Evolutionary conservation across 2,113 vertebrate genomes (phyloP), one percentile per base, ranked within the genome.

Genomic region (Pao palembangensis): DNA sequence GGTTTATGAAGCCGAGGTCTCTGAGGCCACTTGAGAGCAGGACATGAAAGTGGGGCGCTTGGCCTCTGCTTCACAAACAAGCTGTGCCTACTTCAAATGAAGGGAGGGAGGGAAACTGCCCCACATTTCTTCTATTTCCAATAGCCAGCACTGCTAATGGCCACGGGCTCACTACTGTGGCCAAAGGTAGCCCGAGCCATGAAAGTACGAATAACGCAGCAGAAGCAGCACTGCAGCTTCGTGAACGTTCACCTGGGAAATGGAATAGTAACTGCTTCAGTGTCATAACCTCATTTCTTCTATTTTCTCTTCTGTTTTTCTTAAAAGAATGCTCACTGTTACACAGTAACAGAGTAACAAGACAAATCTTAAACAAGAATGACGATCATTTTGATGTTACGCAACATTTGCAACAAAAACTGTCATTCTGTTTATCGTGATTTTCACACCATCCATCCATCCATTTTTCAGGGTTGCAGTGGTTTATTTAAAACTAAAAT

Each of bases 41-140:
- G 71, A 88, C 83, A 77, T 87, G 81, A 86, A 87, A 88, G 80
- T 65, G 50, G 6, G 76, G 72, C 71, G 13, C 71, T 79, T 62
- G 57, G 81, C 80, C 75, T 84, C 59, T 68, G 83, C 81, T 84
- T 85, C 84, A 87, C 85, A 88, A 82, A 80, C 85, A 88, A 87
- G 87, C 85, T 86, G 84, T 87, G 76, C 69, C 71, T 56, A 84
- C 80, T 84, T 84, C 83, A 84, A 85, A 82, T 75, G 79, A 57
- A 71, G 68, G 79, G 58, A 71, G 68, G 71, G 81, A 69, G 73
- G 71, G 73, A 71, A 82, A 75, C 76, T 79, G 75, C 65, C 69
- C 73, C 75, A 84, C 75, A 82, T 85, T 83, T 67, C 80, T 61
- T 71, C 72, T 64, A 69, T 76, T 73, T 76, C 71, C 83, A 81